These are phyloP conservation scores for Pimephales promelas DNA, from an alignment of 2,113 vertebrate genomes.

Conservation along the genomic window DNA sequence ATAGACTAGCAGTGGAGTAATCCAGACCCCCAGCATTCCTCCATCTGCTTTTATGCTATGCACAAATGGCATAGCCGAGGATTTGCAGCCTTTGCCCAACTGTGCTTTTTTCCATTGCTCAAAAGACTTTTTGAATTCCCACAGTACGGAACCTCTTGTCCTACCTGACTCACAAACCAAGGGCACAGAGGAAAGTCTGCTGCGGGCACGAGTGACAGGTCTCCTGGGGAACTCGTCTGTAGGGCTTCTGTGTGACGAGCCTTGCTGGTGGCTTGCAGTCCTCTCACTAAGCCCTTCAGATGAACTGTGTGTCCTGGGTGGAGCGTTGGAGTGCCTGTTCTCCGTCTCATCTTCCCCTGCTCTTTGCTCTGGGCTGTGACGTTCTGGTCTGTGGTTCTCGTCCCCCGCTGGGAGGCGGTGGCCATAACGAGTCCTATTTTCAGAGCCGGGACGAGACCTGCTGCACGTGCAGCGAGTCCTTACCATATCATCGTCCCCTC, in stretches of 20 bases:
- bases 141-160: slow-evolving; percentile 21
- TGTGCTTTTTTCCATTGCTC: slow-evolving; percentile 21
- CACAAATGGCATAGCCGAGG: neutral
- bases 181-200: slow-evolving; percentile 85
- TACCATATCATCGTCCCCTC: slow-evolving; percentile 44
- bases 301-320: slow-evolving; percentile 15
- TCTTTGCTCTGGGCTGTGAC: slow-evolving; percentile 23
- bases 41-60: slow-evolving; percentile 15
- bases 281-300: slow-evolving; percentile 58
- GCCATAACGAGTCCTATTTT: slow-evolving; percentile 33
- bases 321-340: neutral
- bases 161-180: slow-evolving; percentile 90
- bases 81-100: neutral
- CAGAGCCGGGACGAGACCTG: slow-evolving; percentile 24
- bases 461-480: slow-evolving; percentile 57
- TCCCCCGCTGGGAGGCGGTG: slow-evolving; percentile 23
- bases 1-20: neutral
- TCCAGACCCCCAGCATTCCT: neutral
- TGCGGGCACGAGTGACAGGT: slow-evolving; percentile 91
- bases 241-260: slow-evolving; percentile 65
- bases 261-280: slow-evolving; percentile 73
- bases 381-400: neutral
- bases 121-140: neutral
- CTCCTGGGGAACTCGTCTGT: slow-evolving; percentile 83
- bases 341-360: slow-evolving; percentile 27